Base-by-base conservation (phyloP, 2,888 invertebrate genomes). In the Amphipyra berbera region DNA sequence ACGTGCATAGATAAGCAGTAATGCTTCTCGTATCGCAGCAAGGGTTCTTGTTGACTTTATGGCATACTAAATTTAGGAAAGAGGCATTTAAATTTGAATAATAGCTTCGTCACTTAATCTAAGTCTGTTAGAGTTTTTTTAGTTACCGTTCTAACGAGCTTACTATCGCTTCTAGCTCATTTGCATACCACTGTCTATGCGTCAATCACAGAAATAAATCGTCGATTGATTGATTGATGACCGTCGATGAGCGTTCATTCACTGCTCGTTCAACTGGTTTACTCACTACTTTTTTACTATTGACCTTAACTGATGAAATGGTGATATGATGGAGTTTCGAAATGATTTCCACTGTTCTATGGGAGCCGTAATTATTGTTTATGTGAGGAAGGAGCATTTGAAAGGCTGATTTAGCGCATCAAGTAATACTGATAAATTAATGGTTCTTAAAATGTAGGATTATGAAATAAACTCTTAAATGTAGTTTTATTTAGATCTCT, bases 131-230 rank as follows among this genome's bases (percentile, higher is more conserved):
- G 27, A 42, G 47, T 61, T 68, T 76, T 73, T 78, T 66, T 63
- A 53, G 56, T 61, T 49, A 45, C 49, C 46, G 53, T 61, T 61
- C 60, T 75, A 76, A 78, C 72, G 68, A 73, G 64, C 35, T 65
- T 64, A 46, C 76, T 68, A 79, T 72, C 70, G 73, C 82, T 82
- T 82, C 83, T 82, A 85, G 73, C 88, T 93, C 93, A 93, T 94
- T 93, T 92, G 86, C 86, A 82, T 87, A 83, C 87, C 91, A 85
- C 89, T 92, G 92, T 93, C 93, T 90, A 88, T 80, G 79, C 88
- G 93, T 94, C 94, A 93, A 93, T 94, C 93, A 93, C 80, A 86
- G 85, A 90, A 88, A 87, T 85, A 86, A 85, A 87, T 85, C 84
- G 84, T 78, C 83, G 85, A 87, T 84, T 86, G 90, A 88, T 88